Evolutionary conservation across 2,888 invertebrate species (phyloP), one percentile per base, ranked within the genome.

Genomic region (Acleris emargana): DNA sequence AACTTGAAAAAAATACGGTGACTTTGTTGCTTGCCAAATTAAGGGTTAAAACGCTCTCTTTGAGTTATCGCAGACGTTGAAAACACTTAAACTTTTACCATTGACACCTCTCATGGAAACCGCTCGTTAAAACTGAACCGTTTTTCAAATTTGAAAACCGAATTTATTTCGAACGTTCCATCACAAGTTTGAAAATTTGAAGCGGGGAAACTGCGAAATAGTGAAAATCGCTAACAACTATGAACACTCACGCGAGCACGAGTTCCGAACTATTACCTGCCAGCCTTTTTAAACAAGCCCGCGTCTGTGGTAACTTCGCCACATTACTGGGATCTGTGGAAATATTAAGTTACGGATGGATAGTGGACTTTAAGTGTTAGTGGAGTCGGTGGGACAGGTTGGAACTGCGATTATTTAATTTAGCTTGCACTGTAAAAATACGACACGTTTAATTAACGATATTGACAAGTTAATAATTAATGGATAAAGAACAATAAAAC

Each of bases 141-240:
- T 17, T 49, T 49, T 51, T 51, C 0, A 51, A 51, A 51, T 51
- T 51, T 51, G 22, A 51, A 51, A 51, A 51, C 51, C 16, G 51
- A 22, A 16, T 25, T 25, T 16, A 25, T 16, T 55, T 55, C 17
- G 16, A 22, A 22, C 18, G 42, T 54, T 53, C 38, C 13, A 53
- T 42, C 55, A 6, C n/a, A 43, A 55, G 42, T 55, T 55, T 22
- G 22, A 43, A 55, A 42, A 53, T 38, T 32, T 53, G 4, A 32
- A 55, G 42, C 22, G 43, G 22, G 22, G 16, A 20, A 49, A 42
- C 42, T 43, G 55, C 5, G 55, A 55, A 55, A 55, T 43, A 22
- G 42, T 42, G 38, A 42, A 54, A 43, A 43, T 55, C 42, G 43
- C 43, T 43, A 55, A 55, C 55, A 55, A 55, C 55, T 42, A n/a